These are phyloP conservation scores for Molossus molossus DNA, from an alignment of 2,797 vertebrate genomes.

Conservation along the genomic window DNA sequence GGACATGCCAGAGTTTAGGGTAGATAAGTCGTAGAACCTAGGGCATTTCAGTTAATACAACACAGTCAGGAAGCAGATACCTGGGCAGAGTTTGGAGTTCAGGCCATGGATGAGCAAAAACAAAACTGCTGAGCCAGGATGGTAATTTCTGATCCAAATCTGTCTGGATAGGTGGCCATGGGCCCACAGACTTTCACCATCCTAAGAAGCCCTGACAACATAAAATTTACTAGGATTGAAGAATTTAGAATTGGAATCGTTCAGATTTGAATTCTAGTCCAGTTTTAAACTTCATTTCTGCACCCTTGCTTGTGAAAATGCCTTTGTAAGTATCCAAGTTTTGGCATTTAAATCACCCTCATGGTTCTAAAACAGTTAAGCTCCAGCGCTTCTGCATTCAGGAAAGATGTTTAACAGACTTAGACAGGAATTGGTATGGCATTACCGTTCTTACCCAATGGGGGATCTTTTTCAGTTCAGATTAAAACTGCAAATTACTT, in stretches of 20 bases:
- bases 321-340: neutral
- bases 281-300: constrained; percentile 42
- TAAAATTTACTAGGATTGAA: neutral
- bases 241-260: neutral
- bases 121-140: neutral
- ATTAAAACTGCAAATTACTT: constrained; percentile 65
- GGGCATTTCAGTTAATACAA: neutral
- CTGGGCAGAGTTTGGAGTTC: neutral
- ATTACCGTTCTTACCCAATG: neutral
- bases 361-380: constrained; percentile 23
- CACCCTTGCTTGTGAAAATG: neutral
- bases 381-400: neutral
- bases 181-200: neutral
- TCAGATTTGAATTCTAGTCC: constrained; percentile 15
- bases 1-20: neutral
- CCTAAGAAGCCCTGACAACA: neutral
- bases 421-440: neutral
- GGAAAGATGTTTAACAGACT: constrained; percentile 41
- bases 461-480: constrained; percentile 44
- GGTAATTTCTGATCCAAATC: neutral
- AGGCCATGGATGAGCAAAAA: neutral
- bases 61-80: neutral
- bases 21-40: neutral
- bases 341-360: neutral
- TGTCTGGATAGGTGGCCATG: neutral